Evolutionary conservation across 2,888 invertebrate species (phyloP).

Genomic region (Sarcophaga subvicina): DNA sequence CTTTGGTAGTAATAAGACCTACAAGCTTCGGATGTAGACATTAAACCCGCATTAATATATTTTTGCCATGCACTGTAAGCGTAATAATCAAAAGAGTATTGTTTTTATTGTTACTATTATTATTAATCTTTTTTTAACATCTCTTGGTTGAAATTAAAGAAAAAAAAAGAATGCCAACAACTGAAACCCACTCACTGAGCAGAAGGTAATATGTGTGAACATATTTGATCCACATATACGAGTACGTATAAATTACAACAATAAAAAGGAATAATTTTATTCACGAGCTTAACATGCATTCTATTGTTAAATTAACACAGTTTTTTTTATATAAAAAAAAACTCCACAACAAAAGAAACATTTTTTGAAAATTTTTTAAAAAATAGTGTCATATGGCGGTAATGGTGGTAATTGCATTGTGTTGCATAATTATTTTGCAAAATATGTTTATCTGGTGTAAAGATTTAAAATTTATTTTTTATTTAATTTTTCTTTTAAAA

Average conservation of each 20-base stretch:
- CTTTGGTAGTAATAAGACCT: too few relatives aligned
- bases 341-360: not conserved
- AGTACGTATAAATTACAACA: slow-evolving; percentile 11
- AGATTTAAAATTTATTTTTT: slow-evolving; percentile 18
- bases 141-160: too few relatives aligned
- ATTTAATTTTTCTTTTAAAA: slow-evolving; percentile 19
- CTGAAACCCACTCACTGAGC: not conserved
- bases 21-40: too few relatives aligned
- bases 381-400: not conserved
- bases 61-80: too few relatives aligned
- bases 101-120: too few relatives aligned
- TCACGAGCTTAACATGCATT: slow-evolving; percentile 28
- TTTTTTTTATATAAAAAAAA: not conserved
- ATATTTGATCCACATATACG: slow-evolving; percentile 31
- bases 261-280: slow-evolving; percentile 1
- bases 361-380: not conserved
- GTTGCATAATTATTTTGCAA: slow-evolving; percentile 36
- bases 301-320: slow-evolving; percentile 50
- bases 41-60: too few relatives aligned
- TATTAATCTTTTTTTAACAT: too few relatives aligned
- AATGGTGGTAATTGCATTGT: slow-evolving; percentile 48
- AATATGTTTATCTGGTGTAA: slow-evolving; percentile 37
- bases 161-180: not conserved
- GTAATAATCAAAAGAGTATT: too few relatives aligned
- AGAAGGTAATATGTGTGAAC: slow-evolving; percentile 32